phyloP scores from a whole-genome alignment of 2,797 vertebrate genomes.

The Kryptolebias ocellatus region DNA sequence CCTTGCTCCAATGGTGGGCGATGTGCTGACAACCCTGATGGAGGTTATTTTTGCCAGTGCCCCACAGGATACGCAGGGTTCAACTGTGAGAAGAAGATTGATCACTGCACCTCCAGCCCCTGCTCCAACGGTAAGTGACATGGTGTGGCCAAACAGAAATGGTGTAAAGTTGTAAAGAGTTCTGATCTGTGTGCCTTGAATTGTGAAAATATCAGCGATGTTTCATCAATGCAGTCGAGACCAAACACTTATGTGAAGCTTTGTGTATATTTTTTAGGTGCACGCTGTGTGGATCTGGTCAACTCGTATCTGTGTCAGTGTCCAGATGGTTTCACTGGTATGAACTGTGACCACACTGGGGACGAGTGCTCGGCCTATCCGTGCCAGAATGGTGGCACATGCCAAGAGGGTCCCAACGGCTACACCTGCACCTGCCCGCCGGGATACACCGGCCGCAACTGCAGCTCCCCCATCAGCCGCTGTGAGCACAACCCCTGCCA shows the following conservation, averaged over 20 bases:
- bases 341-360: conserved; percentile 89
- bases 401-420: conserved; percentile 87
- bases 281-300: conserved; percentile 90
- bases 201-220: too few species aligned
- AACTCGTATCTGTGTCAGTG: conserved; percentile 95
- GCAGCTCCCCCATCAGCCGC: conserved; percentile 90
- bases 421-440: conserved; percentile 93
- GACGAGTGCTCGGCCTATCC: conserved; percentile 90
- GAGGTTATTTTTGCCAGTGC: conserved; percentile 94
- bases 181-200: background rate
- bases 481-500: conserved; percentile 95
- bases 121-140: conserved; percentile 90
- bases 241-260: background rate
- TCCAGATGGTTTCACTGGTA: conserved; percentile 91
- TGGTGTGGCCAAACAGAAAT: accelerated
- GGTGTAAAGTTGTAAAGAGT: background rate
- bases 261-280: conserved; percentile 79
- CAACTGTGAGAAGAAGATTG: conserved; percentile 97
- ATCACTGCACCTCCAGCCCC: conserved; percentile 91
- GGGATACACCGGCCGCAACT: conserved; percentile 93
- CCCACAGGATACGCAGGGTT: conserved; percentile 92
- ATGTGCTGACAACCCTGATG: conserved; percentile 90
- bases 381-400: conserved; percentile 92
- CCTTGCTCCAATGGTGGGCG: conserved; percentile 94
- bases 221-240: background rate